Percentiles rank a stretch among this genome's conserved stretches.
phyloP scores from a whole-genome alignment of 1,140 invertebrate genomes.

The Drosophila gunungcola region DNA sequence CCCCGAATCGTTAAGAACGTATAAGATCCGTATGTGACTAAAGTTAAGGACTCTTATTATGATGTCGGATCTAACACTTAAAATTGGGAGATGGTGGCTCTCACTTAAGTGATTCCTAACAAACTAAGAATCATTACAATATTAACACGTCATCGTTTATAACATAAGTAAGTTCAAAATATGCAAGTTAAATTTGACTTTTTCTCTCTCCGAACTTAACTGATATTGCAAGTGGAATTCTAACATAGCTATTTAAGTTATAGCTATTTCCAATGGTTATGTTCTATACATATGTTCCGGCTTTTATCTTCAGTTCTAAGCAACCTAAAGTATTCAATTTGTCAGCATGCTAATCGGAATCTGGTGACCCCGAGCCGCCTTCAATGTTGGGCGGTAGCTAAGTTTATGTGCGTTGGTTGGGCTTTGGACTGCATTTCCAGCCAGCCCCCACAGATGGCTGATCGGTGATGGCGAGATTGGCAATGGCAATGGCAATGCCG shows the following conservation, averaged over 20 bases:
- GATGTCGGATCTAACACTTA: background rate
- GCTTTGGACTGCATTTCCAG: constrained; percentile 26
- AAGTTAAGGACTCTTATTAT: background rate
- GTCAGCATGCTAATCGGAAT: constrained; percentile 1
- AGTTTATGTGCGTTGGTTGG: constrained; percentile 30
- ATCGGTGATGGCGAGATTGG: constrained; percentile 14
- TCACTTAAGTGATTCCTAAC: background rate
- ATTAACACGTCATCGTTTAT: too few species aligned
- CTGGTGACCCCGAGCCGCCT: constrained; percentile 10
- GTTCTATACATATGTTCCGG: too few species aligned
- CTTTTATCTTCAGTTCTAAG: too few species aligned
- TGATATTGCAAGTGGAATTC: too few species aligned
- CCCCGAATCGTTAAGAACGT: constrained; percentile 9
- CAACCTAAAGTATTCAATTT: background rate
- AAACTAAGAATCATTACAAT: too few species aligned
- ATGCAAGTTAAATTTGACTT: too few species aligned
- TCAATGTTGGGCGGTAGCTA: background rate
- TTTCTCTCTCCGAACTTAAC: too few species aligned
- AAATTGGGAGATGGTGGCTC: background rate
- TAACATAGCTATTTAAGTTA: too few species aligned
- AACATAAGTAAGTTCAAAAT: too few species aligned
- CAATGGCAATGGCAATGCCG: constrained; percentile 39
- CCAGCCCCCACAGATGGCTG: constrained; percentile 47
- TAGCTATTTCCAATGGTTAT: too few species aligned
- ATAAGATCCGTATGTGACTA: background rate